Conservation (phyloP, 2,113 vertebrate species). For the Serilophus lunatus region DNA sequence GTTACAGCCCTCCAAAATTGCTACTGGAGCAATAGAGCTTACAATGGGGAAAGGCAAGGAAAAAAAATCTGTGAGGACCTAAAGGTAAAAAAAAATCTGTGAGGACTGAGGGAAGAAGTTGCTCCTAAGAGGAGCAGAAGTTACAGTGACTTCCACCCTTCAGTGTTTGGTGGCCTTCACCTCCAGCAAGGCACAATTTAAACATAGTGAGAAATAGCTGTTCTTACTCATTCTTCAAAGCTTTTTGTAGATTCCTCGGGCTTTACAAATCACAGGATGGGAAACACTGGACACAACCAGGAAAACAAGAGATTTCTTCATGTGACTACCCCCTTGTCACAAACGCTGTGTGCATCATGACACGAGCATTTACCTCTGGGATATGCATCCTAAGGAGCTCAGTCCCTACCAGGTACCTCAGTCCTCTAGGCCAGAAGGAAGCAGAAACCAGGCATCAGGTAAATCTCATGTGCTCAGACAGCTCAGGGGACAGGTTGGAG, state of each 20-base stretch:
- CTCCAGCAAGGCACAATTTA: background rate
- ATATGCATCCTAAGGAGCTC: background rate
- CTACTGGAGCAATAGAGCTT: background rate
- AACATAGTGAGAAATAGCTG: background rate
- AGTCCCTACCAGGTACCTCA: background rate
- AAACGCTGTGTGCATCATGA: background rate
- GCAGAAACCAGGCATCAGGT: background rate
- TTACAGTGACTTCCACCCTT: background rate
- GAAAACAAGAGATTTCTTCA: background rate
- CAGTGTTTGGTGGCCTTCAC: rapidly evolving
- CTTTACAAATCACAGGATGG: background rate
- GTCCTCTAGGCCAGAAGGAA: background rate
- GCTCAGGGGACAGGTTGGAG: background rate
- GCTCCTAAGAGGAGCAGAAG: background rate
- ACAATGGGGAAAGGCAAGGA: background rate
- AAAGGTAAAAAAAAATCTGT: background rate
- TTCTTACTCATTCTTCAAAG: background rate
- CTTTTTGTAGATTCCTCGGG: background rate
- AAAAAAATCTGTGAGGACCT: background rate
- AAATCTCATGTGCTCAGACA: background rate
- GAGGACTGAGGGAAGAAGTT: background rate
- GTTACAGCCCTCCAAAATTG: background rate
- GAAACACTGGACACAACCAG: background rate
- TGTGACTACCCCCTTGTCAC: background rate
- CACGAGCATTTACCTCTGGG: background rate